Conservation (phyloP, 2,797 vertebrate genomes). For the Echiichthys vipera region DNA sequence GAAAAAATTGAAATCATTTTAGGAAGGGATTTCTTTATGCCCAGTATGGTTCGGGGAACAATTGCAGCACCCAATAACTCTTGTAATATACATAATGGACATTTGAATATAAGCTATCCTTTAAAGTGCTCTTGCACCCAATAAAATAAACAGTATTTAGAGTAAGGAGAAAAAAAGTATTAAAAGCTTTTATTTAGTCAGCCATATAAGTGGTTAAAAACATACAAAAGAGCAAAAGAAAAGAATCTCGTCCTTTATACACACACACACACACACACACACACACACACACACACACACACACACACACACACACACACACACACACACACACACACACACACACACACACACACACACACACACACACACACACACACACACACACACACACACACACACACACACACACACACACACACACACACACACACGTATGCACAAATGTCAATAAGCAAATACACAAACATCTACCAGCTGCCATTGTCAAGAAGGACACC, state of each 20-base stretch:
- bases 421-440: slow-evolving; percentile 2
- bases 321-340: background rate
- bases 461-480: slow-evolving; percentile 69
- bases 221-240: background rate
- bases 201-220: background rate
- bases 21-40: background rate
- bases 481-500: slow-evolving; percentile 57
- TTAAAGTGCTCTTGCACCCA: background rate
- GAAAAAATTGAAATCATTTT: background rate
- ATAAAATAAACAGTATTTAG: background rate
- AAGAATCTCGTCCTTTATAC: background rate
- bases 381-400: background rate
- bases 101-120: background rate
- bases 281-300: background rate
- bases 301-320: slow-evolving; percentile 16
- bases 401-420: slow-evolving; percentile 14
- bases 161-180: background rate
- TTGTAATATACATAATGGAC: background rate
- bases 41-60: background rate
- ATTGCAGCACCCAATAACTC: background rate
- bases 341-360: background rate
- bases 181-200: background rate
- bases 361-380: background rate
- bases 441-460: slow-evolving; percentile 55
- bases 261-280: background rate